phyloP scores from a whole-genome alignment of 2,797 vertebrate genomes.

The Tympanoctomys barrerae region DNA sequence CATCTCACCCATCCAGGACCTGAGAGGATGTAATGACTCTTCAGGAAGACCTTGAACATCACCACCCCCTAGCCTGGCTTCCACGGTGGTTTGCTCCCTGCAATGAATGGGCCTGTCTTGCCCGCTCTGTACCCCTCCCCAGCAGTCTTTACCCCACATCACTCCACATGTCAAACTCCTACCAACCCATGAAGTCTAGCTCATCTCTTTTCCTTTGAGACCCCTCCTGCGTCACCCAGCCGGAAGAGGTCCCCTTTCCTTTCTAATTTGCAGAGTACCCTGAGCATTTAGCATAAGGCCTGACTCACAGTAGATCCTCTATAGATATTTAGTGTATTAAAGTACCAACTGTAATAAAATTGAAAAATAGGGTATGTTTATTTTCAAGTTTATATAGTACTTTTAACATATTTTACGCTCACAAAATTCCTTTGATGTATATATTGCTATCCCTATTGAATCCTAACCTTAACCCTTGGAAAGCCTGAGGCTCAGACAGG shows the following conservation, averaged over 20 bases:
- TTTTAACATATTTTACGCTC: neutral
- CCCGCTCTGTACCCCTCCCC: neutral
- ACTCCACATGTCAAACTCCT: neutral
- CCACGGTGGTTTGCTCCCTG: neutral
- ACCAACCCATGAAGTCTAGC: neutral
- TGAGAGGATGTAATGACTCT: conserved; percentile 54
- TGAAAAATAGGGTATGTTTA: neutral
- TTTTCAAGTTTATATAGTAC: neutral
- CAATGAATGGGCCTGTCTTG: neutral
- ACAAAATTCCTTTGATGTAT: neutral
- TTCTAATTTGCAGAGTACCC: neutral
- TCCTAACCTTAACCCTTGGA: neutral
- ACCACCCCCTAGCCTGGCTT: neutral
- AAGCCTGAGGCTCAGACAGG: neutral
- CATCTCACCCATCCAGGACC: conserved; percentile 36
- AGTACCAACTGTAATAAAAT: neutral
- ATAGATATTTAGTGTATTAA: neutral
- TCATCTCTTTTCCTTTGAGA: neutral
- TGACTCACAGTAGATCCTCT: neutral
- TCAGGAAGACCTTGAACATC: conserved; percentile 55
- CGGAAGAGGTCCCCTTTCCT: neutral
- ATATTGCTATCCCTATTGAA: neutral
- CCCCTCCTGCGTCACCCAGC: neutral
- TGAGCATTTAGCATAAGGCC: neutral
- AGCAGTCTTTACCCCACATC: neutral